Evolutionary conservation across 1,140 invertebrate species (phyloP).

Genomic region (Pararge aegeria): DNA sequence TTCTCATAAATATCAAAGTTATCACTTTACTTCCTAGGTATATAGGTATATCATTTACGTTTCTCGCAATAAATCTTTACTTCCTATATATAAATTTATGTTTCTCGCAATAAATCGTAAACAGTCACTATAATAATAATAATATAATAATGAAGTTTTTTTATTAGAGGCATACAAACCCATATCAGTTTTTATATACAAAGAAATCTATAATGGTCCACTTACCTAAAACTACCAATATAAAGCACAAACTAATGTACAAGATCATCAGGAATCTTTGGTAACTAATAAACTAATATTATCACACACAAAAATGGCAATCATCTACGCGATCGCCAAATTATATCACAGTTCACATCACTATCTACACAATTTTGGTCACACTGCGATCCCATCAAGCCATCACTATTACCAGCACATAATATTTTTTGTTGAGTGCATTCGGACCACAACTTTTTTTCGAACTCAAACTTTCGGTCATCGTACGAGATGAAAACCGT

Average conservation of each 20-base stretch:
- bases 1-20: constrained; percentile 18
- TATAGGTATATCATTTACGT: no score
- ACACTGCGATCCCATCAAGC: constrained; percentile 74
- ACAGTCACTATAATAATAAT: not conserved
- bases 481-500: constrained; percentile 45
- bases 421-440: constrained; percentile 66
- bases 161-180: no score
- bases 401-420: constrained; percentile 68
- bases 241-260: constrained; percentile 78
- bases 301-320: constrained; percentile 69
- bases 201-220: constrained; percentile 22
- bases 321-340: constrained; percentile 71
- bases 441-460: constrained; percentile 67
- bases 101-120: not conserved
- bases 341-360: constrained; percentile 75
- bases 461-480: constrained; percentile 68
- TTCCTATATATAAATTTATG: constrained; percentile 7
- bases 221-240: constrained; percentile 78
- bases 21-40: constrained; percentile 7
- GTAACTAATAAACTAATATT: constrained; percentile 76
- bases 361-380: constrained; percentile 65
- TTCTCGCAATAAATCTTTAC: not conserved
- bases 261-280: constrained; percentile 79
- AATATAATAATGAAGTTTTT: no score
- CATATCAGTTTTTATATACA: no score